Evolutionary conservation across 2,888 invertebrate genomes (phyloP).

Genomic region (Clistopyga incitator): DNA sequence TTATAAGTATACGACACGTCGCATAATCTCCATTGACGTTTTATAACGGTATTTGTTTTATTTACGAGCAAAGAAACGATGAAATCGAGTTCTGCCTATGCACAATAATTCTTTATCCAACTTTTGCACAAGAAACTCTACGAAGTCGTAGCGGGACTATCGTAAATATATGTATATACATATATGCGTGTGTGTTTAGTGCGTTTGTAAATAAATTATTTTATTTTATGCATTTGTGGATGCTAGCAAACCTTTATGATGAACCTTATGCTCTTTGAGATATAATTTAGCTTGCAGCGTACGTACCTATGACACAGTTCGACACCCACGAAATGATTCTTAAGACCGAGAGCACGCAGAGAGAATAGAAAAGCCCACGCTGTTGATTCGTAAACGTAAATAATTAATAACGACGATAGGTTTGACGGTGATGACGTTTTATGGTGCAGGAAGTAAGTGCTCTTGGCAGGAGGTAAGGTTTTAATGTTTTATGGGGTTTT

Average conservation of each 20-base stretch:
- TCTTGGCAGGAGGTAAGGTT: too few relatives aligned
- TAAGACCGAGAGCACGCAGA: not conserved
- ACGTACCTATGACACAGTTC: conserved; percentile 39
- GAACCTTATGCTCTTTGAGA: conserved; percentile 6
- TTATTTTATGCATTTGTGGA: conserved; percentile 3
- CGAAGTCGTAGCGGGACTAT: not conserved
- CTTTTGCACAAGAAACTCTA: conserved; percentile 24
- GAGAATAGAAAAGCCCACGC: not conserved
- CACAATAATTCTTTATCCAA: conserved; percentile 10
- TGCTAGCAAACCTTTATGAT: not conserved
- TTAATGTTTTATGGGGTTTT: too few relatives aligned
- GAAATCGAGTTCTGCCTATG: conserved; percentile 11
- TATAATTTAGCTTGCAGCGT: conserved; percentile 1
- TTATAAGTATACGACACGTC: conserved; percentile 20
- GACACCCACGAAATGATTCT: conserved; percentile 33
- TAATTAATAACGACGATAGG: conserved; percentile 25
- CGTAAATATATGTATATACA: conserved; percentile 9
- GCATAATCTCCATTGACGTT: conserved; percentile 37
- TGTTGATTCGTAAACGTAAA: conserved; percentile 15
- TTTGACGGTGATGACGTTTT: not conserved
- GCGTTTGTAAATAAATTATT: not conserved
- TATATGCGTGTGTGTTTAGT: too few relatives aligned
- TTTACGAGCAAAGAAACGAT: conserved; percentile 38
- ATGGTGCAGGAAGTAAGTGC: too few relatives aligned
- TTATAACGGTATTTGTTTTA: conserved; percentile 43